Base-by-base conservation (phyloP, 2,797 vertebrate species). In the Carcharodon carcharias region DNA sequence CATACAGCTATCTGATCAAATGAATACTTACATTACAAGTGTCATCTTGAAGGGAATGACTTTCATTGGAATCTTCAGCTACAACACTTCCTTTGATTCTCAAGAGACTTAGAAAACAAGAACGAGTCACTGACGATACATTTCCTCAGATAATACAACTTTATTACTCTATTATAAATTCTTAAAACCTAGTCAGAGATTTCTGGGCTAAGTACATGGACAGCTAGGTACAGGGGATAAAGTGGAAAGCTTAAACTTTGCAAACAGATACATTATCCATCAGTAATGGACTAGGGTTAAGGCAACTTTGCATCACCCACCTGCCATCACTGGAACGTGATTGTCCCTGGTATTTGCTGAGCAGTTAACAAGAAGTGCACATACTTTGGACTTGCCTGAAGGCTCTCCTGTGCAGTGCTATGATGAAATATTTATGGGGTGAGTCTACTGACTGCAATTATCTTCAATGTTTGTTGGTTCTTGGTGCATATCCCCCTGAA, bases 41-140 rank as follows among this genome's bases (percentile, higher is more conserved):
- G 21, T 93, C 91, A 50, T 93, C 23, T 93, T 67, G 63, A 93
- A 93, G n/a, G 91, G 11, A 93, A 93, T 93, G 16, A 35, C 54
- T 58, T 91, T 28, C 88, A 91, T 58, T 35, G n/a, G n/a, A 65
- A 65, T n/a, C 61, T 67, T 67, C 91, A 93, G 21, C n/a, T 93
- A 18, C n/a, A 93, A 40, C n/a, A 65, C 35, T 65, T 65, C 35
- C 7, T 45, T 93, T 65, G n/a, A 93, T 93, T 93, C 91, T 93
- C 61, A 40, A n/a, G n/a, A 93, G 91, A 21, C 91, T 12, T 67
- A 67, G 61, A 45, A 67, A 67, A 65, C 23, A 40, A 67, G 40
- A 61, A 16, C 7, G 7, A 67, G 14, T 1, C 63, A 40, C 11
- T 65, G 63, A 40, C 21, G 12, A 40, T 93, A 45, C n/a, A 45